phyloP scores from a whole-genome alignment of 2,113 vertebrate genomes.

The Propithecus coquereli region DNA sequence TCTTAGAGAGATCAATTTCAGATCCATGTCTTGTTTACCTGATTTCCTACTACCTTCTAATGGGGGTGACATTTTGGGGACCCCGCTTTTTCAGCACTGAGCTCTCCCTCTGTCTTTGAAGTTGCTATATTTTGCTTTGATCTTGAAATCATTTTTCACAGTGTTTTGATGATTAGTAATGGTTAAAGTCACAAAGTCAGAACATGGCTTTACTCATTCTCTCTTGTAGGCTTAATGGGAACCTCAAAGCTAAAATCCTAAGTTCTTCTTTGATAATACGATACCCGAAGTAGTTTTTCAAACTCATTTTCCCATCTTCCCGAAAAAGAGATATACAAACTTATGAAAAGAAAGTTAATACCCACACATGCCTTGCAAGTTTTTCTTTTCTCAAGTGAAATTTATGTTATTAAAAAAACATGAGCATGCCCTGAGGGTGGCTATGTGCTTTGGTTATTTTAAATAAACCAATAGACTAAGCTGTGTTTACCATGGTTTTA shows the following conservation, averaged over 20 bases:
- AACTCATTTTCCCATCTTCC: constrained; percentile 19
- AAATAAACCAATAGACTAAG: background rate
- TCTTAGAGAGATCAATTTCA: background rate
- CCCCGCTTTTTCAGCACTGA: background rate
- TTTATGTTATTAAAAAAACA: background rate
- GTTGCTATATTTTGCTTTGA: constrained; percentile 66
- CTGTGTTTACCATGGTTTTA: background rate
- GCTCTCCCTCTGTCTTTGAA: constrained; percentile 63
- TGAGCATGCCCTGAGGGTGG: background rate
- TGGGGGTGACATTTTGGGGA: background rate
- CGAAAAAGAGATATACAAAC: background rate
- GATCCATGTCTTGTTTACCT: constrained; percentile 29
- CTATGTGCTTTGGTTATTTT: background rate
- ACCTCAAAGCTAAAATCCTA: constrained; percentile 24
- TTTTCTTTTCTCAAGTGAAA: background rate
- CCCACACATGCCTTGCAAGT: background rate
- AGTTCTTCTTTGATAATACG: constrained; percentile 20
- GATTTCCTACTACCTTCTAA: constrained; percentile 25
- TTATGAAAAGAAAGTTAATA: background rate
- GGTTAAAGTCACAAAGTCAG: constrained; percentile 62
- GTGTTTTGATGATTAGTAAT: constrained; percentile 57
- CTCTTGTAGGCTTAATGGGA: constrained; percentile 47
- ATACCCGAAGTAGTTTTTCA: background rate
- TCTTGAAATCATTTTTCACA: constrained; percentile 57
- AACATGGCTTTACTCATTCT: constrained; percentile 16